A percentile compares a stretch with the other conserved stretches of the same genome.
phyloP scores from a whole-genome alignment of 1,140 invertebrate species.

The Leguminivora glycinivorella region DNA sequence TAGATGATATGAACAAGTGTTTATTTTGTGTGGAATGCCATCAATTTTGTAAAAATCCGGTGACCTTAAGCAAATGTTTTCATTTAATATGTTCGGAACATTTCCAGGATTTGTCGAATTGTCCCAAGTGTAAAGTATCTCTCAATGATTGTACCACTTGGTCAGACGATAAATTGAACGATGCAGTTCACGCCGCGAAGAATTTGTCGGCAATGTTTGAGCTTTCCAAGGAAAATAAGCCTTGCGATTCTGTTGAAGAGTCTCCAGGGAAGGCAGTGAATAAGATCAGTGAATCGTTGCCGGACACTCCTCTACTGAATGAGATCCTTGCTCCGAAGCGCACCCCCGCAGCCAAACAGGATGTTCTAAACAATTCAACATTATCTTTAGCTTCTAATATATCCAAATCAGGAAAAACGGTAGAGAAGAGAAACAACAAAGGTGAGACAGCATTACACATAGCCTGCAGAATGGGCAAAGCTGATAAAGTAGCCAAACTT shows the following conservation, averaged over 20 bases:
- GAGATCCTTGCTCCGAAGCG: not conserved
- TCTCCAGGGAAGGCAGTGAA: constrained; percentile 3
- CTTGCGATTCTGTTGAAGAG: constrained; percentile 29
- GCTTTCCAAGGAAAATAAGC: constrained; percentile 35
- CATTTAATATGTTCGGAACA: constrained; percentile 67
- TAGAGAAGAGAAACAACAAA: constrained; percentile 77
- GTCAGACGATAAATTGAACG: constrained; percentile 44
- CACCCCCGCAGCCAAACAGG: not conserved
- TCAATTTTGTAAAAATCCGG: constrained; percentile 59
- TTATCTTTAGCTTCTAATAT: constrained; percentile 38
- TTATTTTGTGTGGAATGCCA: constrained; percentile 61
- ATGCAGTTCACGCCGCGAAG: constrained; percentile 48
- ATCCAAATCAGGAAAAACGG: constrained; percentile 57
- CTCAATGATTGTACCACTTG: constrained; percentile 47
- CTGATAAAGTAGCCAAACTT: constrained; percentile 77
- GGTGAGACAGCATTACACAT: constrained; percentile 81
- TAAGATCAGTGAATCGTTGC: too few relatives aligned
- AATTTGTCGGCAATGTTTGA: constrained; percentile 55
- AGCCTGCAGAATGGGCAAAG: constrained; percentile 79
- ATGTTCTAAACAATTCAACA: constrained; percentile 45
- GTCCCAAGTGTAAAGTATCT: constrained; percentile 56
- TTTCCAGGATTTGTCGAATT: constrained; percentile 50
- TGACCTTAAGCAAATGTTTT: constrained; percentile 65
- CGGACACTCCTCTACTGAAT: too few relatives aligned
- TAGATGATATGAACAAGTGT: constrained; percentile 61